Evolutionary conservation across 2,113 vertebrate species (phyloP).

Genomic region (Nothocercus nigrocapillus): DNA sequence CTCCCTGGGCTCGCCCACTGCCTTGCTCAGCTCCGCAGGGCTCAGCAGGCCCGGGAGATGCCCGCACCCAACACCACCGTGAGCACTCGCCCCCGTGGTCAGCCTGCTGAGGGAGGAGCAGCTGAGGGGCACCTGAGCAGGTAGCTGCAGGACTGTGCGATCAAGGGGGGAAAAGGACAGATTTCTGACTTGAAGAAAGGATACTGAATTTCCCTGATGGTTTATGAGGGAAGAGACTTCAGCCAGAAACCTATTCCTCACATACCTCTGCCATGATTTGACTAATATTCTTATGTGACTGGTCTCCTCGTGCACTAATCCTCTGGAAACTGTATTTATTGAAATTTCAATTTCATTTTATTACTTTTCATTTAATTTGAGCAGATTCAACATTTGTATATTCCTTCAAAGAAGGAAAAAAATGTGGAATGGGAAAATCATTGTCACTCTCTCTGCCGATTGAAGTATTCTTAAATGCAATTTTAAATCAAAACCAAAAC

Average conservation of each 20-base stretch:
- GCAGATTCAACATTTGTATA: neutral
- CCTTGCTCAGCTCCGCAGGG: neutral
- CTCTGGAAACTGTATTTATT: neutral
- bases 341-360: neutral
- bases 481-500: neutral
- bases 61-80: neutral
- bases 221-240: neutral
- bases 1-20: neutral
- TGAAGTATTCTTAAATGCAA: neutral
- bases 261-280: neutral
- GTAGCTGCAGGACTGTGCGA: neutral
- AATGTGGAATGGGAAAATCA: neutral
- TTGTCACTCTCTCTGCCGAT: neutral
- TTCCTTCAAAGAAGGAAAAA: neutral
- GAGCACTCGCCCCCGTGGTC: neutral
- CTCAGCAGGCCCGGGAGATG: neutral
- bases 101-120: neutral
- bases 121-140: neutral
- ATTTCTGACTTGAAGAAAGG: neutral
- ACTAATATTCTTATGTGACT: neutral
- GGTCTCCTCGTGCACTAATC: neutral
- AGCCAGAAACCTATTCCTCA: neutral
- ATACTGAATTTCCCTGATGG: neutral
- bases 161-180: neutral
- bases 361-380: neutral